Evolutionary conservation across 2,113 vertebrate species (phyloP).

Genomic region (Pomatostomus ruficeps): DNA sequence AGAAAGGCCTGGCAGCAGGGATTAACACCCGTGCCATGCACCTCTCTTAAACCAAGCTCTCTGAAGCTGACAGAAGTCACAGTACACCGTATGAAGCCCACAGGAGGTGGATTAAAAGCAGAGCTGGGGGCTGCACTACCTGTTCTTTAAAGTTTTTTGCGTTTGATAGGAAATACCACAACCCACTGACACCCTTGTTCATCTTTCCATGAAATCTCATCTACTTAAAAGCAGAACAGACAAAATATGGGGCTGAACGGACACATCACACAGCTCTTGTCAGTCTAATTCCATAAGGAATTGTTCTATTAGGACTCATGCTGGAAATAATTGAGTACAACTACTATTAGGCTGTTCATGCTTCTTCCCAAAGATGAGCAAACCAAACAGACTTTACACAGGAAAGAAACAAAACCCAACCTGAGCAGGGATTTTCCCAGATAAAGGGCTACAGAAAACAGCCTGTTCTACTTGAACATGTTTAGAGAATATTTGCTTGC

Average conservation of each 20-base stretch:
- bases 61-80: neutral
- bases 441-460: neutral
- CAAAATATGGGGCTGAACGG: constrained; percentile 16
- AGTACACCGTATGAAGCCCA: neutral
- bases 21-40: neutral
- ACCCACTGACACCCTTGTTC: neutral
- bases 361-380: neutral
- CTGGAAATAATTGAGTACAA: neutral
- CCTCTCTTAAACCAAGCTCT: neutral
- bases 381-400: neutral
- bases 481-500: neutral
- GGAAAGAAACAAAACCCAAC: neutral
- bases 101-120: neutral
- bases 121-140: neutral
- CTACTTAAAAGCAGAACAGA: constrained; percentile 42
- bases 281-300: constrained; percentile 7
- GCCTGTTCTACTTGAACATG: neutral
- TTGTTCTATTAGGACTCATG: neutral
- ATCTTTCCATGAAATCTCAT: neutral
- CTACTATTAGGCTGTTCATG: neutral
- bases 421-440: neutral
- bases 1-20: constrained; percentile 23
- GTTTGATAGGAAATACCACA: neutral
- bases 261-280: neutral
- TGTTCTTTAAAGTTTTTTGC: neutral